Evolutionary conservation across 1,140 invertebrate species (phyloP).

Genomic region (Tetramorium parvispinum): DNA sequence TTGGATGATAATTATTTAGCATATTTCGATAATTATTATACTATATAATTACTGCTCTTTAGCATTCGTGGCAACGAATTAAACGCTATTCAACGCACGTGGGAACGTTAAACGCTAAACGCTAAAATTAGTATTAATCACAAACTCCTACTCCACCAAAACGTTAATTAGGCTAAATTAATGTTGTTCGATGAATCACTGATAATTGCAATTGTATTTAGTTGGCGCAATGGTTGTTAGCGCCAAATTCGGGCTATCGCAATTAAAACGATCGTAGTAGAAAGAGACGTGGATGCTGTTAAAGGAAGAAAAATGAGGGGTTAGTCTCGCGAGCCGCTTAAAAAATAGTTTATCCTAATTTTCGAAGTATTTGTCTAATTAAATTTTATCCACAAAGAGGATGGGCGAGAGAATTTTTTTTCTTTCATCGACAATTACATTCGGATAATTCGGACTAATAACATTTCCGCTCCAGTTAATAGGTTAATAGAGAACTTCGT

Average conservation of each 20-base stretch:
- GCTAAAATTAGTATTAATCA: slow-evolving; percentile 57
- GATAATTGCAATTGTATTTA: slow-evolving; percentile 4
- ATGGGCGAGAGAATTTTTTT: not conserved
- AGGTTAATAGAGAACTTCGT: slow-evolving; percentile 50
- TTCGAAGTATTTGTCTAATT: slow-evolving; percentile 23
- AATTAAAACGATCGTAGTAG: not conserved
- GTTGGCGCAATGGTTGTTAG: slow-evolving; percentile 16
- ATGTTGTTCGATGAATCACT: slow-evolving; percentile 38
- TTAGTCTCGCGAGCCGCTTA: not conserved
- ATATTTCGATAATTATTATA: slow-evolving; percentile 25
- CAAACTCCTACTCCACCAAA: not conserved
- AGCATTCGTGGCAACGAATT: slow-evolving; percentile 7
- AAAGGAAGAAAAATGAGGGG: not conserved
- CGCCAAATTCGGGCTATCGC: not conserved
- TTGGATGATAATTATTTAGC: not conserved
- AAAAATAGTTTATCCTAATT: not conserved
- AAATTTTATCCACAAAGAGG: not conserved
- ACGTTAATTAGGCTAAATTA: slow-evolving; percentile 45
- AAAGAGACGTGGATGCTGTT: too few relatives aligned
- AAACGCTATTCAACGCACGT: slow-evolving; percentile 40
- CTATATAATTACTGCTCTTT: slow-evolving; percentile 27
- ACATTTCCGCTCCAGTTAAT: slow-evolving; percentile 32
- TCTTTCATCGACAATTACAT: slow-evolving; percentile 30
- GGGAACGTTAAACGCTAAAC: slow-evolving; percentile 1
- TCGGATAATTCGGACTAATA: slow-evolving; percentile 48